Evolutionary conservation across 2,797 vertebrate genomes (phyloP).

Genomic region (Zalophus californianus): DNA sequence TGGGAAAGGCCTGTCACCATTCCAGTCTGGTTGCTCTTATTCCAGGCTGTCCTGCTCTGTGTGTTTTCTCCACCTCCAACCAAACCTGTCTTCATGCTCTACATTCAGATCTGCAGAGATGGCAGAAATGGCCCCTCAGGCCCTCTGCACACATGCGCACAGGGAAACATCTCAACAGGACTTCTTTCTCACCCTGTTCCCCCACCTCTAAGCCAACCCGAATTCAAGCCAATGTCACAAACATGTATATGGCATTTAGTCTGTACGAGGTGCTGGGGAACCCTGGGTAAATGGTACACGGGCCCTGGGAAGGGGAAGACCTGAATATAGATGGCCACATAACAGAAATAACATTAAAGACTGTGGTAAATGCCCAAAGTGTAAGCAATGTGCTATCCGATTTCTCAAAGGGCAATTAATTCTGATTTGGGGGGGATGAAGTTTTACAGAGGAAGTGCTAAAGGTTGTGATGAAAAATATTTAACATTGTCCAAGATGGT

Average conservation of each 20-base stretch:
- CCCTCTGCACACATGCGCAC: fast-evolving
- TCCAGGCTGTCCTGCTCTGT: not conserved
- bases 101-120: not conserved
- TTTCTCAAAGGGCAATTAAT: not conserved
- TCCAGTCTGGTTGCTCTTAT: not conserved
- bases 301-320: not conserved
- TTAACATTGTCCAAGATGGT: not conserved
- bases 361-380: fast-evolving
- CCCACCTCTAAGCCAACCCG: not conserved
- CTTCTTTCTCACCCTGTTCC: not conserved
- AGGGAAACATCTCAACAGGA: fast-evolving
- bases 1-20: not conserved
- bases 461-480: not conserved
- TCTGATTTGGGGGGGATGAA: not conserved
- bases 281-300: fast-evolving
- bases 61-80: not conserved
- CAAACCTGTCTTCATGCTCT: not conserved
- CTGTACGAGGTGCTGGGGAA: not conserved
- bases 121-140: not conserved
- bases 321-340: not conserved
- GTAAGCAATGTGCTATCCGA: not conserved
- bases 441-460: not conserved
- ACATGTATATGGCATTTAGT: not conserved
- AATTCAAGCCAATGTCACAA: not conserved
- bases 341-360: not conserved